phyloP scores from a whole-genome alignment of 2,888 invertebrate genomes.

The Spatulosminthurus flaviceps region DNA sequence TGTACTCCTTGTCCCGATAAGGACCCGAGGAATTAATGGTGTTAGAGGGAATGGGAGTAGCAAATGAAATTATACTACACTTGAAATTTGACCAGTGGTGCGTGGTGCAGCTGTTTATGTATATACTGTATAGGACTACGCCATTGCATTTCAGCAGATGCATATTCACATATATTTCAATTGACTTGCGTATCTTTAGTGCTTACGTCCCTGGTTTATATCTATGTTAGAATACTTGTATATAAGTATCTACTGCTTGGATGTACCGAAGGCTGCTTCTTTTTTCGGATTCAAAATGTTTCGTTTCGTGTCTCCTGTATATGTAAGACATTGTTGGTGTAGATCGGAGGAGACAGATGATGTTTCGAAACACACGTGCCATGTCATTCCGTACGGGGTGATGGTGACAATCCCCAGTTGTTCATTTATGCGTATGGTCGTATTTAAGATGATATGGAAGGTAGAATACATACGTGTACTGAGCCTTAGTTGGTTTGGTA shows the following conservation, averaged over 20 bases:
- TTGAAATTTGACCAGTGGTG: conserved; percentile 51
- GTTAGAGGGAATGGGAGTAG: conserved; percentile 44
- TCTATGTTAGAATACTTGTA: too few relatives aligned
- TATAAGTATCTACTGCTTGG: too few relatives aligned
- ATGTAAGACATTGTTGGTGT: conserved; percentile 23
- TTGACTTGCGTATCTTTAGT: too few relatives aligned
- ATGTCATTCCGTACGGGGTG: conserved; percentile 45
- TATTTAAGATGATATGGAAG: too few relatives aligned
- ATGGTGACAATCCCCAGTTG: conserved; percentile 49
- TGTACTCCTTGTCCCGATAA: conserved; percentile 37
- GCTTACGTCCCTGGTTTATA: too few relatives aligned
- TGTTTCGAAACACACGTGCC: conserved; percentile 51
- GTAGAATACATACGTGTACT: not conserved
- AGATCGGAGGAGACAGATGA: conserved; percentile 48
- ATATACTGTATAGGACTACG: too few relatives aligned
- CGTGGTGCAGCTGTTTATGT: conserved; percentile 49
- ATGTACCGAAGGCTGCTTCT: not conserved
- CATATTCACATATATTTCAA: too few relatives aligned
- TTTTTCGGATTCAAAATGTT: conserved; percentile 26
- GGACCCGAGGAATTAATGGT: conserved; percentile 30
- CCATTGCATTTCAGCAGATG: too few relatives aligned
- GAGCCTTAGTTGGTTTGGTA: not conserved
- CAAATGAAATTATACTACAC: conserved; percentile 38
- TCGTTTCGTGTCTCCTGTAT: conserved; percentile 29
- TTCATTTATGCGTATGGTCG: conserved; percentile 25